Conservation (phyloP, 2,113 vertebrate species). For the Pipra filicauda region DNA sequence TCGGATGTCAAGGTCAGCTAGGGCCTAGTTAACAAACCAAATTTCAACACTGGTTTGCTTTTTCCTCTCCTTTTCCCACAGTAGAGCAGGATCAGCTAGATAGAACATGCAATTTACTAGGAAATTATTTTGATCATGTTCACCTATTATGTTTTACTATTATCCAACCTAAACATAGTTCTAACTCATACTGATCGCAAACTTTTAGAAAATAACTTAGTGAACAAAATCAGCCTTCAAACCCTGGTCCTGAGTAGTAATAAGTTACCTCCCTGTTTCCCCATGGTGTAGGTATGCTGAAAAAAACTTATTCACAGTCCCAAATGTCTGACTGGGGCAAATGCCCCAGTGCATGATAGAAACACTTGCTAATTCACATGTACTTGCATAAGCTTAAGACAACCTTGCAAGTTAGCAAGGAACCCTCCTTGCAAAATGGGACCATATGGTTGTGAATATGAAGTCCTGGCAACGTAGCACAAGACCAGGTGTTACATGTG, state of each 20-base stretch:
- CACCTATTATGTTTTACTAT: neutral
- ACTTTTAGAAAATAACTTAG: neutral
- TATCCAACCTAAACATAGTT: neutral
- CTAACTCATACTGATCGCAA: neutral
- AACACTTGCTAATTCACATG: neutral
- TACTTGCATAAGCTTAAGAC: neutral
- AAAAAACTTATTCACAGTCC: neutral
- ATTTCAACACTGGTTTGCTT: neutral
- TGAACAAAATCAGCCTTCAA: neutral
- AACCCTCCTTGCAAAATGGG: neutral
- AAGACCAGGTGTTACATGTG: neutral
- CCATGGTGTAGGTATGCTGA: neutral
- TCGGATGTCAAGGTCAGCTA: neutral
- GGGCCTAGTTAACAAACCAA: neutral
- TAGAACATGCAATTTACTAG: neutral
- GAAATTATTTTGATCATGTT: neutral
- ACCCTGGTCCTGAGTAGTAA: neutral
- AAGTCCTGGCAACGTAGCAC: neutral
- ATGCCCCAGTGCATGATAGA: neutral
- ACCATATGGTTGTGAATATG: neutral
- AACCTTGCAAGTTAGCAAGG: neutral
- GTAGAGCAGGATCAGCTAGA: neutral
- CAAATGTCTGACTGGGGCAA: neutral
- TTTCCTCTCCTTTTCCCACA: neutral
- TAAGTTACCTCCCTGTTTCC: neutral